phyloP scores from a whole-genome alignment of 2,797 vertebrate genomes.

The Botia kubotai region DNA sequence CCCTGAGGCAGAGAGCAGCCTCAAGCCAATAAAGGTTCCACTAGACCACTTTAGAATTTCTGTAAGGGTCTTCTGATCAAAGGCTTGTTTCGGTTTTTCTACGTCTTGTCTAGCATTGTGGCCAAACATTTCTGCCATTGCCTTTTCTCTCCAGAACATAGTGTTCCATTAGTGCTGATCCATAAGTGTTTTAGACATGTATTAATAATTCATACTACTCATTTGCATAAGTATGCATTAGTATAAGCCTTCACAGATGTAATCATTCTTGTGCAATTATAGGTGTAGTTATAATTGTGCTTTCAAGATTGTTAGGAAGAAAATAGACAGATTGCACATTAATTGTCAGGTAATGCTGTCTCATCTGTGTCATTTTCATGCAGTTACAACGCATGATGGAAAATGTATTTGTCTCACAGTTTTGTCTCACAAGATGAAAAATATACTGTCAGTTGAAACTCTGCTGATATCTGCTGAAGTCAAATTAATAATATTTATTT shows the following conservation, averaged over 20 bases:
- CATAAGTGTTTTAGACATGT: not conserved
- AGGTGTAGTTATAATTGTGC: not conserved
- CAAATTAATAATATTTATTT: not conserved
- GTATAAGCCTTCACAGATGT: not conserved
- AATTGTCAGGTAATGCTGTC: too few relatives aligned
- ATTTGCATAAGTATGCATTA: not conserved
- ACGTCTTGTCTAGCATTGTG: not conserved
- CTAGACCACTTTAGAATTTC: not conserved
- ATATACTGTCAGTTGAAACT: not conserved
- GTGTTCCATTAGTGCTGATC: slow-evolving; percentile 6
- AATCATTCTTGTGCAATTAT: not conserved
- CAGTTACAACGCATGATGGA: too few relatives aligned
- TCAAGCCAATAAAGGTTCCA: slow-evolving; percentile 20
- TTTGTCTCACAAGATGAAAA: too few relatives aligned
- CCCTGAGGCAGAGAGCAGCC: slow-evolving; percentile 31
- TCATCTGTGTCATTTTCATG: too few relatives aligned
- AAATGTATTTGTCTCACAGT: too few relatives aligned
- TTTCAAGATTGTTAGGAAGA: not conserved
- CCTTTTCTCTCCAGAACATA: slow-evolving; percentile 9
- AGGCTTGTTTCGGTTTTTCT: slow-evolving; percentile 11
- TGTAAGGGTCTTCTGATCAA: slow-evolving; percentile 27
- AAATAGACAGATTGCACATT: not conserved
- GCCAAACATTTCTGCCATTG: not conserved
- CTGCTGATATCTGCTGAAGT: too few relatives aligned
- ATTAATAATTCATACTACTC: not conserved